A percentile compares a stretch with the other conserved stretches of the same genome.
These are phyloP conservation scores for Acanthurus leucopareius DNA, from an alignment of 2,797 vertebrate genomes.

Conservation along the genomic window DNA sequence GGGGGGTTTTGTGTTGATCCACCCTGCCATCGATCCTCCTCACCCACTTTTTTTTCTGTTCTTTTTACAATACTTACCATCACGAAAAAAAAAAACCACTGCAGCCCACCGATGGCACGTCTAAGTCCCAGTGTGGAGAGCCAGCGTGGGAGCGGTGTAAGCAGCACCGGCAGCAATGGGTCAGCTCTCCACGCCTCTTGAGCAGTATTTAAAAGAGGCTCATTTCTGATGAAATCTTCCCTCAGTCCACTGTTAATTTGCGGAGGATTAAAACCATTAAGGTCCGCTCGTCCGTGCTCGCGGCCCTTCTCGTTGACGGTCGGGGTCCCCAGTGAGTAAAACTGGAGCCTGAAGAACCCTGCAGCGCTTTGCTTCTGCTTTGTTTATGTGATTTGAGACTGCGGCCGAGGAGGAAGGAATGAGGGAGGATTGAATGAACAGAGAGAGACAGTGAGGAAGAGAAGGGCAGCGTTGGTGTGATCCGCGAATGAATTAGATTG, in stretches of 20 bases:
- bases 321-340: conserved; percentile 44
- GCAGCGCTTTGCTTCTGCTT: conserved; percentile 52
- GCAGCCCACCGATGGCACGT: conserved; percentile 28
- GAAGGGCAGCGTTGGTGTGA: conserved; percentile 20
- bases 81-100: not conserved
- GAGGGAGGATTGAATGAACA: conserved; percentile 29
- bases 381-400: conserved; percentile 72
- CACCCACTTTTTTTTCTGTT: conserved; percentile 6
- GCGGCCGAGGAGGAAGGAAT: conserved; percentile 49
- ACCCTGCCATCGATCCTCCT: conserved; percentile 37
- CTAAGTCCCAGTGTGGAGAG: conserved; percentile 47
- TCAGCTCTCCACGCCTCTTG: conserved; percentile 41
- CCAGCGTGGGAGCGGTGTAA: conserved; percentile 44
- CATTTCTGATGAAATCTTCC: conserved; percentile 63
- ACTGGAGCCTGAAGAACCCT: conserved; percentile 55
- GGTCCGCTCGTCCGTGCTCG: conserved; percentile 33
- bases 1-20: not conserved
- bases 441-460: conserved; percentile 5
- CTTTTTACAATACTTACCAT: not conserved
- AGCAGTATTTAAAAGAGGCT: conserved; percentile 48
- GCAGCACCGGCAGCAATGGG: conserved; percentile 41
- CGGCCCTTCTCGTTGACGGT: conserved; percentile 36
- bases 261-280: conserved; percentile 77
- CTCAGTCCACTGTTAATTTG: conserved; percentile 62
- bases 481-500: conserved; percentile 34